Evolutionary conservation across 2,797 vertebrate species (phyloP), one percentile per base, ranked within the genome.

Genomic region (Sebastes iracundus): DNA sequence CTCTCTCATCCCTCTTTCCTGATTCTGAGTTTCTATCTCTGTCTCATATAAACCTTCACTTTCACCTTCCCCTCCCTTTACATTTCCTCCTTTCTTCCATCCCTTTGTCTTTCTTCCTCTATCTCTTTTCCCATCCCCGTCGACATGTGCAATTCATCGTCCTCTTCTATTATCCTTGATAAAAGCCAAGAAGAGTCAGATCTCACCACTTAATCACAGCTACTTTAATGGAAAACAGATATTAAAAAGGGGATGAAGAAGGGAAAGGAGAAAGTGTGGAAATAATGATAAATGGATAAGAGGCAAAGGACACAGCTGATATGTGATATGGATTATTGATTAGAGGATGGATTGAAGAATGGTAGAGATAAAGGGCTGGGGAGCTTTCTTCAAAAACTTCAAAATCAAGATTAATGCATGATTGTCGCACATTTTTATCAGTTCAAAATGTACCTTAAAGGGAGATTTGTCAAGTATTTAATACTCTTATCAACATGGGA

Each of bases 141-240:
- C 61, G 77, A 87, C 91, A 93, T 92, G 86, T 93, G 92, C 83
- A 85, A 86, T 75, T 84, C 88, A 92, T 93, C 75, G 53, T 55
- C 42, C 28, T 59, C 72, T 79, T 84, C 77, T 70, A 87, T 82
- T 79, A 83, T 82, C 62, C 84, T 75, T 76, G 30, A 65, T 82
- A 79, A 81, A 93, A 90, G 81, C 79, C 79, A 87, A 79, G 87
- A 75, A 81, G 81, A 84, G 75, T 71, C 74, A 30, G 76, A 88
- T 87, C 74, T 83, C 72, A 55, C 75, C 80, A 83, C 75, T 91
- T 92, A 86, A 92, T 89, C 85, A 74, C 71, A 70, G 80, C 80
- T 80, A 59, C 69, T 87, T 80, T 90, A 85, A 93, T 88, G 62
- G 71, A 66, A 65, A 46, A 25, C 65, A 58, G 32, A 87, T 84